Evolutionary conservation across 2,113 vertebrate species (phyloP).

Genomic region (Dissostichus mawsoni): DNA sequence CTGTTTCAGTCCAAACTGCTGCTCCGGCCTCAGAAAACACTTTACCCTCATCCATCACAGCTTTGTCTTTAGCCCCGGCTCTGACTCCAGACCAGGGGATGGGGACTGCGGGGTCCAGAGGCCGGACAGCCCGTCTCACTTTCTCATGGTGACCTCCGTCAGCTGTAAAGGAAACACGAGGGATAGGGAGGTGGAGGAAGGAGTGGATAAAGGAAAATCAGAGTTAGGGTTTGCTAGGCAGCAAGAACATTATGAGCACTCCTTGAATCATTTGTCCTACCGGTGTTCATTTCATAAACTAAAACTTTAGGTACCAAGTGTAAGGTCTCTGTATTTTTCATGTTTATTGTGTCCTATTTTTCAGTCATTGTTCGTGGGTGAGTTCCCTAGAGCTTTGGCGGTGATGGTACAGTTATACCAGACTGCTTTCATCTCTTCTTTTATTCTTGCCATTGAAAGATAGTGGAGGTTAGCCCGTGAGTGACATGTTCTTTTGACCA

Average conservation of each 20-base stretch:
- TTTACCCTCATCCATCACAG: conserved; percentile 45
- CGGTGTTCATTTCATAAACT: too few relatives aligned
- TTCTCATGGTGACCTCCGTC: conserved; percentile 51
- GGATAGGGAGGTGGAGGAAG: neutral
- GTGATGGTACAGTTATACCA: too few relatives aligned
- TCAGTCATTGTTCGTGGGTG: too few relatives aligned
- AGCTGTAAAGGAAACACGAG: conserved; percentile 55
- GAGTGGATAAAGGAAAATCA: conserved; percentile 2
- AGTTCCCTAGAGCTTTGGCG: too few relatives aligned
- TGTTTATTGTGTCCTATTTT: too few relatives aligned
- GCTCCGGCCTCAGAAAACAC: conserved; percentile 57
- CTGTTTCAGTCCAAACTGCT: conserved; percentile 59
- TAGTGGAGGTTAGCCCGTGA: too few relatives aligned
- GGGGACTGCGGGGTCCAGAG: conserved; percentile 37
- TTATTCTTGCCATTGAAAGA: too few relatives aligned
- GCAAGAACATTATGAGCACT: conserved; percentile 17
- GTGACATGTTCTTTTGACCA: too few relatives aligned
- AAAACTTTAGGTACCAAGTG: too few relatives aligned
- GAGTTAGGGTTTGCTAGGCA: conserved; percentile 37
- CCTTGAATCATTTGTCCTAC: conserved; percentile 47
- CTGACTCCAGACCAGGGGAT: conserved; percentile 12
- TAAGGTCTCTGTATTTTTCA: too few relatives aligned
- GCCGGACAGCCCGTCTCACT: conserved; percentile 23
- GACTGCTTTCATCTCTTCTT: too few relatives aligned
- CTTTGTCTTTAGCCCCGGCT: conserved; percentile 3